Base-by-base conservation (phyloP, 2,113 vertebrate species). In the Podocnemis expansa region DNA sequence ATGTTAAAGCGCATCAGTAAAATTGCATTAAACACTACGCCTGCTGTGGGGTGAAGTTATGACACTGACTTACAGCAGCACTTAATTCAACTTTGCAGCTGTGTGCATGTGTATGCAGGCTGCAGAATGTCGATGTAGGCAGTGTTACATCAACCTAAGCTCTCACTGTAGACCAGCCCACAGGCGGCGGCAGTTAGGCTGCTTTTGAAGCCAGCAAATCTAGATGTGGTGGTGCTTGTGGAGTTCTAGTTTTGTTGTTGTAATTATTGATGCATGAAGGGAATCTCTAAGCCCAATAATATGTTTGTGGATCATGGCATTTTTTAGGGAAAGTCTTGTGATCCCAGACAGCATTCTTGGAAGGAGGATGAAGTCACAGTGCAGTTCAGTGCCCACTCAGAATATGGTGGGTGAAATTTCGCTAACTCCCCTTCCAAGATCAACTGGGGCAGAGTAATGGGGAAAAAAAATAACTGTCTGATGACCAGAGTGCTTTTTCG, bases 211-310 rank as follows among this genome's bases (percentile, higher is more conserved):
- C 60, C 76, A 17, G 2, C 54, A 2, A 5, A 29, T 8, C n/a
- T 78, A 43, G 29, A 25, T 31, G 55, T 1, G 21, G 10, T 49
- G 8, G 45, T 81, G 0, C 56, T 76, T 88, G 38, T 55, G 43
- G 21, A 17, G 21, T 56, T 79, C 25, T 52, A 43, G n/a, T 76
- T 38, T 10, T 70, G 34, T 22, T 12, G 67, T 0, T 76, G 51
- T 19, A 14, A 34, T 0, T 38, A 4, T 0, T 0, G 6, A 38
- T 43, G 11, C 2, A 2, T 78, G 38, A 79, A 78, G 21, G 29
- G n/a, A 67, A n/a, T 29, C 78, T 49, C 0, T 31, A 14, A 75
- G 41, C 55, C 3, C 90, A 6, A 0, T 2, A 16, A 25, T 78
- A 52, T 14, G 63, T 90, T 84, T 27, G 38, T 78, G 38, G 38